Percentiles rank a stretch among this genome's conserved stretches.
Conservation (phyloP, 2,888 invertebrate genomes). For the Meganola albula region DNA sequence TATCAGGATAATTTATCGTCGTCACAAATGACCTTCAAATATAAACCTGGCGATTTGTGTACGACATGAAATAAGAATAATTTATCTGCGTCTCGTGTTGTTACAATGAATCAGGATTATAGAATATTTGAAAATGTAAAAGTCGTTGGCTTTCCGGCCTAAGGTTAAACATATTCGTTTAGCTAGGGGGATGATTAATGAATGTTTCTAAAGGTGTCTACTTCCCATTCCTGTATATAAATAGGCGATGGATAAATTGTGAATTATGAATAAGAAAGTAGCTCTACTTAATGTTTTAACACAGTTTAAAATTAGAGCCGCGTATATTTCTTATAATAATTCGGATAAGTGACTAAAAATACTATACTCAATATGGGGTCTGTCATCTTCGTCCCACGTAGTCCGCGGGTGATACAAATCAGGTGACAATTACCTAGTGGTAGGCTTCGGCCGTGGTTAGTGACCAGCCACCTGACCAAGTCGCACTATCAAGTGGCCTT, state of each 20-base stretch:
- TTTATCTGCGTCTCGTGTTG: constrained; percentile 28
- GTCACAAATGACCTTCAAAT: constrained; percentile 25
- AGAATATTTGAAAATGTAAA: constrained; percentile 41
- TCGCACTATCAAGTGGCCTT: no score
- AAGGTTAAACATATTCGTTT: constrained; percentile 65
- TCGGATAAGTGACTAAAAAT: no score
- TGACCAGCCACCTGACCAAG: no score
- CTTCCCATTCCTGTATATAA: constrained; percentile 49
- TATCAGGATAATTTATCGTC: constrained; percentile 19
- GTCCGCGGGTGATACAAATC: no score
- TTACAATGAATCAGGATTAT: constrained; percentile 46
- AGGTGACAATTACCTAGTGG: no score
- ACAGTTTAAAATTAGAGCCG: no score
- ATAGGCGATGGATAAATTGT: constrained; percentile 52
- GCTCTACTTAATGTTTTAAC: no score
- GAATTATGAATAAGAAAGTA: constrained; percentile 27
- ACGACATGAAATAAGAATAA: constrained; percentile 21
- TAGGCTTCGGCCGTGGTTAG: no score
- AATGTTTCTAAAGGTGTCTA: constrained; percentile 45
- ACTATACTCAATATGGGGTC: no score
- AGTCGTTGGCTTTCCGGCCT: constrained; percentile 54
- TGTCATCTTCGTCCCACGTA: no score
- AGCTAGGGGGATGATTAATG: constrained; percentile 70
- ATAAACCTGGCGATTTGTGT: constrained; percentile 19
- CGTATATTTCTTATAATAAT: no score